phyloP scores from a whole-genome alignment of 2,888 invertebrate genomes.

The Hypena proboscidalis region DNA sequence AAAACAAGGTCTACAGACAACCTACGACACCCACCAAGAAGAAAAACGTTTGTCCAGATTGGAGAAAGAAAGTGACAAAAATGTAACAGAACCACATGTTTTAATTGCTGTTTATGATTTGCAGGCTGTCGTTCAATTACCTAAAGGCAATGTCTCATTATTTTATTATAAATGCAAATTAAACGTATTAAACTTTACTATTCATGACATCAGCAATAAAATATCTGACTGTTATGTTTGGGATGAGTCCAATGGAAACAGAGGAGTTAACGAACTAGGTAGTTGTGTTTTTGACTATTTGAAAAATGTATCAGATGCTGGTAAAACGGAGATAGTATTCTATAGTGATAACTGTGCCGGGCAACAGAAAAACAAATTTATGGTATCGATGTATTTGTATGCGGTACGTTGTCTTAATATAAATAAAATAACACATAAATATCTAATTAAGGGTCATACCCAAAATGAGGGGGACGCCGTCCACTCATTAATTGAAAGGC shows the following conservation, averaged over 20 bases:
- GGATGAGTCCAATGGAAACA: background rate
- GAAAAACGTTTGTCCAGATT: conserved; percentile 1
- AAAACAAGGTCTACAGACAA: conserved; percentile 2
- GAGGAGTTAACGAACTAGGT: conserved; percentile 4
- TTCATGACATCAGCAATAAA: conserved; percentile 1
- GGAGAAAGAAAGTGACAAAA: conserved; percentile 5
- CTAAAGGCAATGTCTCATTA: background rate
- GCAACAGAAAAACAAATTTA: no score
- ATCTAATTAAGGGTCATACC: conserved; percentile 27
- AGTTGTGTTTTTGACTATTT: conserved; percentile 1
- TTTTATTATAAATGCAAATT: conserved; percentile 8
- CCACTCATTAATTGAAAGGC: conserved; percentile 23
- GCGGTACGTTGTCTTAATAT: conserved; percentile 11
- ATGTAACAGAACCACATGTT: conserved; percentile 4
- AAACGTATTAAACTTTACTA: conserved; percentile 6
- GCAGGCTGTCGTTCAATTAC: conserved; percentile 3
- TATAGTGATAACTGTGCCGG: no score
- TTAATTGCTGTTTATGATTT: conserved; percentile 8
- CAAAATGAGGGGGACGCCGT: conserved; percentile 29
- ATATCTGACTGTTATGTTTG: conserved; percentile 1
- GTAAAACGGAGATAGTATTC: background rate
- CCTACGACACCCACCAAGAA: background rate
- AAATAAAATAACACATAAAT: conserved; percentile 23
- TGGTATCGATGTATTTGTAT: background rate
- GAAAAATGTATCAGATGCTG: no score